A percentile compares a stretch with the other conserved stretches of the same genome.
Evolutionary conservation across 2,113 vertebrate species (phyloP).

Genomic region (Ciconia maguari): DNA sequence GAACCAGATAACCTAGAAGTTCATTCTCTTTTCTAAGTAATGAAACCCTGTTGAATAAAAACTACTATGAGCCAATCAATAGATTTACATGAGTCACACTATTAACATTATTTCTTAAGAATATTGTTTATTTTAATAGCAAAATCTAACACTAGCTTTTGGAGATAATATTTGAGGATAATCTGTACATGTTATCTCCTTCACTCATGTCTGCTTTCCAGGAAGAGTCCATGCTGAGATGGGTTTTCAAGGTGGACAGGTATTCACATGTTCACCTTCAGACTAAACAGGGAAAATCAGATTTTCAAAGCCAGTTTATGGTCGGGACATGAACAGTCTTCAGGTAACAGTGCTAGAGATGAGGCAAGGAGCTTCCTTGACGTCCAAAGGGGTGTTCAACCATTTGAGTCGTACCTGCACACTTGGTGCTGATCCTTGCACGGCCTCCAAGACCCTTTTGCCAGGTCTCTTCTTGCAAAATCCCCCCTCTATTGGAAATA

Average conservation of each 20-base stretch:
- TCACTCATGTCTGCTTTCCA: background rate
- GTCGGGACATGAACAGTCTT: background rate
- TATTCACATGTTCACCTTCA: background rate
- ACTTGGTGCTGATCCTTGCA: background rate
- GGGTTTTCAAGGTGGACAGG: background rate
- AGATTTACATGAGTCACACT: rapidly evolving
- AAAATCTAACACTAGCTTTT: background rate
- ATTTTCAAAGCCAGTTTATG: background rate
- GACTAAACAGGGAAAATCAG: background rate
- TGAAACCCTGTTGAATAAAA: background rate
- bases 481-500: background rate
- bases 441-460: background rate
- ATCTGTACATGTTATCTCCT: background rate
- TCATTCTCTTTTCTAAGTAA: background rate
- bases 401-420: background rate
- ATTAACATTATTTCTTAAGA: background rate
- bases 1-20: background rate
- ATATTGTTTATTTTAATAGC: background rate
- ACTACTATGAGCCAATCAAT: background rate
- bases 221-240: background rate
- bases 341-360: background rate
- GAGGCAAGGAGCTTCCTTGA: background rate
- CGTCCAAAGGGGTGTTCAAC: background rate
- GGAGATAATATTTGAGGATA: background rate
- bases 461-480: background rate